These are phyloP conservation scores for Tortrix viridana DNA, from an alignment of 2,888 invertebrate genomes.

Conservation along the genomic window DNA sequence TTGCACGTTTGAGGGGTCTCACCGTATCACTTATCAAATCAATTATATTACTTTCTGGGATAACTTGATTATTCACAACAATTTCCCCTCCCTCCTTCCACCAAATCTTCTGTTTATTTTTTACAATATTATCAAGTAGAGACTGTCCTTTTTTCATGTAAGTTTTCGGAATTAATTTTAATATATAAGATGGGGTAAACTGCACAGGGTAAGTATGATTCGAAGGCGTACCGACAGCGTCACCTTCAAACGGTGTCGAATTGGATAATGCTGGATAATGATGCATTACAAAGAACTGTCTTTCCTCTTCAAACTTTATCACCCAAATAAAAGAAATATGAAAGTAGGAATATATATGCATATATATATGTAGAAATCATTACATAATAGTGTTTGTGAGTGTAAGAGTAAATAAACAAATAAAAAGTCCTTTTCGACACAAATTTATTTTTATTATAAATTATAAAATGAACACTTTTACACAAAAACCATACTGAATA, in stretches of 20 bases:
- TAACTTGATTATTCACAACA: slow-evolving; percentile 42
- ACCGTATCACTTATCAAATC: slow-evolving; percentile 47
- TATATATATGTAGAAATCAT: background rate
- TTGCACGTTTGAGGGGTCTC: slow-evolving; percentile 44
- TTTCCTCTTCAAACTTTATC: background rate
- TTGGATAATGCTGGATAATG: slow-evolving; percentile 12
- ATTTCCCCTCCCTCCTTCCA: slow-evolving; percentile 44
- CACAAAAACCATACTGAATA: no score
- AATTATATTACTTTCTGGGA: slow-evolving; percentile 45
- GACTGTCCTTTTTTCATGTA: slow-evolving; percentile 42
- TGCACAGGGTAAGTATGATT: background rate
- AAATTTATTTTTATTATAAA: no score
- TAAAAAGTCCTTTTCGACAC: no score
- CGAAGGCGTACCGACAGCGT: background rate
- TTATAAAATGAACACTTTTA: no score
- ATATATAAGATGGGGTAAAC: slow-evolving; percentile 30
- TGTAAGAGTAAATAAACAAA: no score
- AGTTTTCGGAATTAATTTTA: slow-evolving; percentile 39
- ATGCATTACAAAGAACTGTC: slow-evolving; percentile 2
- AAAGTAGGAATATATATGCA: background rate
- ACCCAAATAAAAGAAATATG: background rate
- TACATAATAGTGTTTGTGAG: no score
- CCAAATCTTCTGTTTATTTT: slow-evolving; percentile 37
- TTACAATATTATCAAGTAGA: slow-evolving; percentile 36
- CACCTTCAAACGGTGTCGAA: background rate